phyloP scores from a whole-genome alignment of 2,113 vertebrate genomes.

The Chaetorhynchus papuensis region DNA sequence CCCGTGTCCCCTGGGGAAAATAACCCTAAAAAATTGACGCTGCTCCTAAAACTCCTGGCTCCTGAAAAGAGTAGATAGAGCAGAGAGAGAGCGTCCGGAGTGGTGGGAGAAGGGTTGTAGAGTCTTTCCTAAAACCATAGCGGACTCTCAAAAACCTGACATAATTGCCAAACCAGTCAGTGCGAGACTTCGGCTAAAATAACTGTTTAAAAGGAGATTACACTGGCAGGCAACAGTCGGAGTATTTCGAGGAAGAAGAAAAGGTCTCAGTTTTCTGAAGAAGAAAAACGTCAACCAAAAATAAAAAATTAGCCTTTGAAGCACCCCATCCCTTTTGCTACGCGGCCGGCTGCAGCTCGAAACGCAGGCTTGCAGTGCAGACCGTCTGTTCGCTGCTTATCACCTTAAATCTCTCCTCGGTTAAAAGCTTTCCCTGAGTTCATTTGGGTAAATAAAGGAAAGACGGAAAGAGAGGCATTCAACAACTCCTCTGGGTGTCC shows the following conservation, averaged over 20 bases:
- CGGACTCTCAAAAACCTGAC: not conserved
- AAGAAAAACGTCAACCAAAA: not conserved
- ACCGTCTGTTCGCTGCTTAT: not conserved
- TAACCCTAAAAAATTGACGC: not conserved
- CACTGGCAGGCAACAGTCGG: not conserved
- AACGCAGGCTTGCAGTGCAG: not conserved
- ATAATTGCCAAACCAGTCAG: not conserved
- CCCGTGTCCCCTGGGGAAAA: not conserved
- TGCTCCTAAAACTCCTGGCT: not conserved
- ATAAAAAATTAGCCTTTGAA: not conserved
- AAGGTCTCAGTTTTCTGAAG: not conserved
- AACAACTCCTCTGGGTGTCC: constrained; percentile 23
- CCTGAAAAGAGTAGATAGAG: not conserved
- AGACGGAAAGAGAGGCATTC: not conserved
- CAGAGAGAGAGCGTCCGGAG: not conserved
- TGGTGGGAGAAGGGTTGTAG: not conserved
- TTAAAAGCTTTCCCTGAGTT: constrained; percentile 4
- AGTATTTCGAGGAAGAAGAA: not conserved
- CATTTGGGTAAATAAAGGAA: constrained; percentile 10
- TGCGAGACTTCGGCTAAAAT: not conserved
- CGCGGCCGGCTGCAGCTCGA: not conserved
- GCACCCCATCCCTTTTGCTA: not conserved
- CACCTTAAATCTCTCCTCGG: not conserved
- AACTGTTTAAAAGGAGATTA: not conserved
- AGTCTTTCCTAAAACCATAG: not conserved